Conservation (phyloP, 2,113 vertebrate genomes). For the Dromaius novaehollandiae region DNA sequence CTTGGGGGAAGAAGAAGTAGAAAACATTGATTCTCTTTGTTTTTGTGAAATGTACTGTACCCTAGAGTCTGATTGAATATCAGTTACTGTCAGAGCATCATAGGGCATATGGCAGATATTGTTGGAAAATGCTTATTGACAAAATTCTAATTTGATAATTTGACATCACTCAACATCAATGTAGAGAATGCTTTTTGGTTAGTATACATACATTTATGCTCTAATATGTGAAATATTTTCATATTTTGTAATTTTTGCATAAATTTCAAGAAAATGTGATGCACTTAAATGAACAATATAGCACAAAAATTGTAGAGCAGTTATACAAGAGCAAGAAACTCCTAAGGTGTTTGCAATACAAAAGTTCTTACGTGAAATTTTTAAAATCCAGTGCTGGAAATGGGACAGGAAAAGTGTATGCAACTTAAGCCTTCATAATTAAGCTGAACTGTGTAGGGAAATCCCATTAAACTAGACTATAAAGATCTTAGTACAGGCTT, state of each 20-base stretch:
- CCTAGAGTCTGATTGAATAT: neutral
- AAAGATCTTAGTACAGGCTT: neutral
- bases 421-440: neutral
- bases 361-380: neutral
- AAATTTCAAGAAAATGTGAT: neutral
- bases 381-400: neutral
- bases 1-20: neutral
- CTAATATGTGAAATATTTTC: neutral
- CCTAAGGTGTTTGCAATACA: neutral
- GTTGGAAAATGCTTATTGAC: neutral
- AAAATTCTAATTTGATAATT: neutral
- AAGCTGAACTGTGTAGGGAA: neutral
- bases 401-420: neutral
- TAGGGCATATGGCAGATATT: neutral
- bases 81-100: neutral
- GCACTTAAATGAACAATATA: neutral
- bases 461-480: neutral
- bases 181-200: neutral
- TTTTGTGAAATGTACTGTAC: neutral
- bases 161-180: neutral
- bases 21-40: neutral
- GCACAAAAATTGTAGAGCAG: neutral
- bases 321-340: neutral
- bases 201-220: neutral
- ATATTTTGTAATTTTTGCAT: neutral